Evolutionary conservation across 2,888 invertebrate species (phyloP).

Genomic region (Therioaphis trifolii): DNA sequence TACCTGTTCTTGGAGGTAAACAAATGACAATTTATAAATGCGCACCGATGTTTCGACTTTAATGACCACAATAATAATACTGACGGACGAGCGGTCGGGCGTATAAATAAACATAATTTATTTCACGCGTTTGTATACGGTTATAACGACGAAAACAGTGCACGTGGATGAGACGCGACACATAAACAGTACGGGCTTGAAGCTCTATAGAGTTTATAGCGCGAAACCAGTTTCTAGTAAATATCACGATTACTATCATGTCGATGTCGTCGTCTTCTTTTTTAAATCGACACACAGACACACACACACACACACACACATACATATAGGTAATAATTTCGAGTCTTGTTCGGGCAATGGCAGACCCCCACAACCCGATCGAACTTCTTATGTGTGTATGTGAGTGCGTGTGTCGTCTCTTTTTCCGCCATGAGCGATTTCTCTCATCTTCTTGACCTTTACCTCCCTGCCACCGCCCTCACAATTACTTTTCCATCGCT

Average conservation of each 20-base stretch:
- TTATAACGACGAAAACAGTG: neutral
- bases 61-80: neutral
- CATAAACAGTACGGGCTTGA: conserved; percentile 12
- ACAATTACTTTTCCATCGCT: neutral
- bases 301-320: conserved; percentile 4
- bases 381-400: neutral
- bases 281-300: neutral
- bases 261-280: conserved; percentile 32
- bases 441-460: conserved; percentile 54
- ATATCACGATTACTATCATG: conserved; percentile 41
- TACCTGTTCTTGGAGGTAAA: no score
- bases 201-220: conserved; percentile 13
- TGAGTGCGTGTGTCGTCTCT: neutral
- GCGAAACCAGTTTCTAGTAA: conserved; percentile 59
- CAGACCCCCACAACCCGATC: conserved; percentile 26
- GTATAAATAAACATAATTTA: neutral
- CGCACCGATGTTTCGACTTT: neutral
- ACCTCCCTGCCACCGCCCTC: conserved; percentile 31
- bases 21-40: neutral
- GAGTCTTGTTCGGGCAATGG: conserved; percentile 16
- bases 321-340: neutral
- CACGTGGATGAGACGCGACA: neutral
- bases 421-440: conserved; percentile 18
- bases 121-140: neutral
- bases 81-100: neutral